Evolutionary conservation across 2,888 invertebrate species (phyloP), one percentile per base, ranked within the genome.

Genomic region (Drosophila greeni): DNA sequence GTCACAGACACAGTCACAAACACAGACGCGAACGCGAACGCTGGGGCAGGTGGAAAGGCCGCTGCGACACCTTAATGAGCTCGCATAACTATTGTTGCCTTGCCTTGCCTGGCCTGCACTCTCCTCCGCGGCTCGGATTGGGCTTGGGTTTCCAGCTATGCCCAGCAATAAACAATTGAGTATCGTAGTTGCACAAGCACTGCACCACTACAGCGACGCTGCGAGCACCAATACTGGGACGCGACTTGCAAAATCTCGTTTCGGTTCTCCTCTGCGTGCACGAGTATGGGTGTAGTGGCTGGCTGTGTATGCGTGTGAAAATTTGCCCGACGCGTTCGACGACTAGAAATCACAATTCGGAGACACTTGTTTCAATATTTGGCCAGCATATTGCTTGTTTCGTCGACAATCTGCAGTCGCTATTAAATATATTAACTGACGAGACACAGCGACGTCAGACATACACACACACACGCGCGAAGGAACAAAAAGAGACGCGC

Each of bases 221-320:
- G 33, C 42, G 59, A 14, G 20, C 59, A 59, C 58, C 26, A 45
- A 39, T 33, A 74, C 65, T 20, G 12, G 31, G 40, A 33, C 48
- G 74, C 80, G 76, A 66, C 77, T 70, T 72, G 77, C 72, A 76
- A 76, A 75, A 73, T 82, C 74, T 79, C 59, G 81, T 59, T 72
- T 76, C 49, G 70, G 39, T 51, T 34, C 70, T 70, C 59, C 53
- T 66, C 52, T 58, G 45, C 54, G 49, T 59, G 14, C 16, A 20
- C 29, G 18, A 29, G 40, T 42, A n/a, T n/a, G n/a, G n/a, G 24
- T 24, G 24, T 42, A 24, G 2, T 42, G 24, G 23, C 53, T 55
- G 48, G 20, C 56, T 61, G 31, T 39, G 52, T 56, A 51, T 65
- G 40, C 31, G 53, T 58, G 55, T 49, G 59, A 75, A 66, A 66